A percentile compares a stretch with the other conserved stretches of the same genome.
Conservation (phyloP, 2,113 vertebrate genomes). For the Peucedramus taeniatus region DNA sequence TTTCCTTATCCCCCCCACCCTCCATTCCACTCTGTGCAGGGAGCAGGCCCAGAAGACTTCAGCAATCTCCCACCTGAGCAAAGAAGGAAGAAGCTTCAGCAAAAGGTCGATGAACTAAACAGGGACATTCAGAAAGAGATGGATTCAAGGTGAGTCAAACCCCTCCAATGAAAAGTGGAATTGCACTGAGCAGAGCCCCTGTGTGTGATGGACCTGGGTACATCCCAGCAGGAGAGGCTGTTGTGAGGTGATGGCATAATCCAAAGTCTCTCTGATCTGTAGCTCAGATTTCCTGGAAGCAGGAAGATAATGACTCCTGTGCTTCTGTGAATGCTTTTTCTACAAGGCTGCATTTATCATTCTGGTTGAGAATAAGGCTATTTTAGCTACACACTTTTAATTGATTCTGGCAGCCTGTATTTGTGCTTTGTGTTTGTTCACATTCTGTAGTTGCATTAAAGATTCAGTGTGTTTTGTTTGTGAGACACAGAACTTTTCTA, state of each 20-base stretch:
- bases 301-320: background rate
- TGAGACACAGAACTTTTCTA: background rate
- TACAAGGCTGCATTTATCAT: background rate
- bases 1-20: background rate
- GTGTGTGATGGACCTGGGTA: background rate
- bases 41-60: constrained; percentile 93
- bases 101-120: constrained; percentile 91
- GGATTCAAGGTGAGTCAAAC: constrained; percentile 84
- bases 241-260: background rate
- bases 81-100: constrained; percentile 94
- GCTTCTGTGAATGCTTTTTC: background rate
- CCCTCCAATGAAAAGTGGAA: background rate
- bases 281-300: background rate
- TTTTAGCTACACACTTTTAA: background rate
- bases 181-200: background rate
- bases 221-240: background rate
- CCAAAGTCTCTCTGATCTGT: background rate
- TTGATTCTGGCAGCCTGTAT: background rate
- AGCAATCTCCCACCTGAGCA: constrained; percentile 97
- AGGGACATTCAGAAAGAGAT: constrained; percentile 94
- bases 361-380: background rate
- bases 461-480: background rate
- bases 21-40: constrained; percentile 70
- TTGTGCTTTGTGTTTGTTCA: background rate
- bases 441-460: background rate